Evolutionary conservation across 2,888 invertebrate genomes (phyloP), one percentile per base, ranked within the genome.

Genomic region (Amblyteles armatorius): DNA sequence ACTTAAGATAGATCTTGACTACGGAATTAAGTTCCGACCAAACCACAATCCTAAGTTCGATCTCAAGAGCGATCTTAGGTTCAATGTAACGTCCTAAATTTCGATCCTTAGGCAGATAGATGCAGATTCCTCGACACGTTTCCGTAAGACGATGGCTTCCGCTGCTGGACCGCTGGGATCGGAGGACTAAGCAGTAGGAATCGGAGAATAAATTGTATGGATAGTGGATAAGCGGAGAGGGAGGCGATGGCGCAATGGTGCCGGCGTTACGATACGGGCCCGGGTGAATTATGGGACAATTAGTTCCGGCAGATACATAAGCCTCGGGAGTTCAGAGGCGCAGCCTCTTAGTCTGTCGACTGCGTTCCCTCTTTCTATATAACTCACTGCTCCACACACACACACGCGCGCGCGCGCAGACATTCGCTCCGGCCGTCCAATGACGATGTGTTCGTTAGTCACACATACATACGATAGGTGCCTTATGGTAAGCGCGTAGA

Each of bases 281-380:
- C 87, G 90, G 90, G 92, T 92, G 92, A 92, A 92, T 92, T 92
- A 92, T 92, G 91, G 90, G 92, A 92, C 92, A 92, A 92, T 92
- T 92, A 92, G 92, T 92, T 92, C 92, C 92, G 91, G 92, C 90
- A 92, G 92, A 92, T 92, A 92, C 91, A 91, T 92, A 92, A 91
- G 90, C 90, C 89, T 89, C 88, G 88, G 90, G 82, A 82, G 89
- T 91, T 88, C 89, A 88, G 91, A 90, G 88, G 87, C 88, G 86
- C 86, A 86, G 82, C 84, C 83, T 82, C 81, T 82, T 79, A 76
- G 79, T 79, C 81, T 82, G 72, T 67, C 69, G 44, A 40, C 44
- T 80, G 50, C 19, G 48, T 79, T 60, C 36, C 65, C 79, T 82
- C 76, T 79, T 73, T 84, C 72, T 80, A 55, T 80, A 63, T 77